phyloP scores from a whole-genome alignment of 2,113 vertebrate genomes.

The Eretmochelys imbricata region DNA sequence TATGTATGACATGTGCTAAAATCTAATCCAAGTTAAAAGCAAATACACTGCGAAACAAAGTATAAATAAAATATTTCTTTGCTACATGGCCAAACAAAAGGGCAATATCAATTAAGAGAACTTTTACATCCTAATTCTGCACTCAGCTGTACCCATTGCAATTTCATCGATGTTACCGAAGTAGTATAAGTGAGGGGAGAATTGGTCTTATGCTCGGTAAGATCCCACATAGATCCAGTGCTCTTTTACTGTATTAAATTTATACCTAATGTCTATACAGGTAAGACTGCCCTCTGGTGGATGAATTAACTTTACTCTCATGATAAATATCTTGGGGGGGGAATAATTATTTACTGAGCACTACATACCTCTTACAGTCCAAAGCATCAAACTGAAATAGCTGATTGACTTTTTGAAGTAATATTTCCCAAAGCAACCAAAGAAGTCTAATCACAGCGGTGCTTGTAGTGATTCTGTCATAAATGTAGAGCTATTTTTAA shows the following conservation, averaged over 20 bases:
- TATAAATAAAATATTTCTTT: background rate
- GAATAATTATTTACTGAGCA: background rate
- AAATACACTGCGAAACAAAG: background rate
- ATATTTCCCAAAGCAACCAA: background rate
- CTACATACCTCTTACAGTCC: background rate
- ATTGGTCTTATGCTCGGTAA: background rate
- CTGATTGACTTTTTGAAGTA: background rate
- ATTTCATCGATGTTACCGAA: background rate
- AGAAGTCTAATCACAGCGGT: background rate
- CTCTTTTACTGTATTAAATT: background rate
- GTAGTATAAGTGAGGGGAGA: background rate
- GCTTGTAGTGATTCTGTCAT: background rate
- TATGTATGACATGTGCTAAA: background rate
- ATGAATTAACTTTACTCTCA: background rate
- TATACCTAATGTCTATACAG: background rate
- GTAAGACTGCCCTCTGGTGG: constrained; percentile 15
- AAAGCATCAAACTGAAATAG: background rate
- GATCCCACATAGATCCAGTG: background rate
- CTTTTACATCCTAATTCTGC: background rate
- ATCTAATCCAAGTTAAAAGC: background rate
- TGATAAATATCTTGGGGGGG: background rate
- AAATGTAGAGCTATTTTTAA: background rate
- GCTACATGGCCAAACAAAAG: background rate
- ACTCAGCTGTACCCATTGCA: background rate
- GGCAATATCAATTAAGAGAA: background rate